These are phyloP conservation scores for Scaptomyza reducta DNA, from an alignment of 2,888 invertebrate species.

Conservation along the genomic window DNA sequence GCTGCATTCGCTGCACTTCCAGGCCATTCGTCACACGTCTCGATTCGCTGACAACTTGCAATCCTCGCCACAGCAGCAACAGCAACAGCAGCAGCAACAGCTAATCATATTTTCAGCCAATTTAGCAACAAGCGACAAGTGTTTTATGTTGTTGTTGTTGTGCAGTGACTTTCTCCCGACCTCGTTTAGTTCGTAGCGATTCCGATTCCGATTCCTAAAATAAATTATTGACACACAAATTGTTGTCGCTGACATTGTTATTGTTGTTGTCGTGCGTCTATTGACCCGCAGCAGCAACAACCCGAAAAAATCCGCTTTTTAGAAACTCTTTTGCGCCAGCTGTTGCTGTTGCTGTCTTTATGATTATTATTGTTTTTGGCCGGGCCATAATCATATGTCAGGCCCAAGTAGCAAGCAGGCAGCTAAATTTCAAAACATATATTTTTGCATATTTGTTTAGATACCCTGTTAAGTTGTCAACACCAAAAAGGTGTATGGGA, in stretches of 20 bases:
- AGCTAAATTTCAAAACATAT: constrained; percentile 43
- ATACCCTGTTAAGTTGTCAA: constrained; percentile 4
- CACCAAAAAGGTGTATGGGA: neutral
- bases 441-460: constrained; percentile 59
- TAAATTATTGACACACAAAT: constrained; percentile 72
- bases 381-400: constrained; percentile 57
- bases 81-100: constrained; percentile 7
- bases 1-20: constrained; percentile 70
- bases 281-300: constrained; percentile 59
- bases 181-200: constrained; percentile 71
- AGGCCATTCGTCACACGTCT: constrained; percentile 77
- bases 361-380: constrained; percentile 29
- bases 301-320: constrained; percentile 53
- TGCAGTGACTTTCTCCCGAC: constrained; percentile 73
- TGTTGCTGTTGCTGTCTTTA: constrained; percentile 8
- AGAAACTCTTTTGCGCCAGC: constrained; percentile 54
- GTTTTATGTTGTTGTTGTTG: constrained; percentile 37
- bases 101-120: constrained; percentile 71
- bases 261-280: constrained; percentile 52
- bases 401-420: constrained; percentile 42
- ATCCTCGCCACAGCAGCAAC: constrained; percentile 53
- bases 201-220: constrained; percentile 71
- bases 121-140: constrained; percentile 71
- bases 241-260: constrained; percentile 35
- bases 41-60: constrained; percentile 72